Percentiles rank a stretch among this genome's conserved stretches.
Conservation (phyloP, 2,113 vertebrate genomes). For the Lepus timidus region DNA sequence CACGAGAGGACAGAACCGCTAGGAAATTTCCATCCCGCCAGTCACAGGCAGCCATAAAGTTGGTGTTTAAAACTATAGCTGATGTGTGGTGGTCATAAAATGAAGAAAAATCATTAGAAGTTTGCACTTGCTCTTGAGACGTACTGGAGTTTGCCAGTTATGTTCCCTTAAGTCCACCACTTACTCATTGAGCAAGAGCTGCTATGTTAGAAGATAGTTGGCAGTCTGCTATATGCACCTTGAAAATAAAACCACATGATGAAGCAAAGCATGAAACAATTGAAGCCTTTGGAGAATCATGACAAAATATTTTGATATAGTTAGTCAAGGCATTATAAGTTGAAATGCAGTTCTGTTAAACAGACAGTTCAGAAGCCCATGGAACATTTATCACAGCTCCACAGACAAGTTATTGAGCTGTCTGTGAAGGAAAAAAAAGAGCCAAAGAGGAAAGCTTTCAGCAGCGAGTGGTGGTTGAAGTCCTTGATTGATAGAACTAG, state of each 20-base stretch:
- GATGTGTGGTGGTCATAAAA: conserved; percentile 39
- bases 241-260: conserved; percentile 65
- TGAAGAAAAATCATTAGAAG: conserved; percentile 66
- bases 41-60: conserved; percentile 70
- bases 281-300: conserved; percentile 72
- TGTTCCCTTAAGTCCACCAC: conserved; percentile 57
- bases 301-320: conserved; percentile 79
- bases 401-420: conserved; percentile 93
- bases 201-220: conserved; percentile 58
- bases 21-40: conserved; percentile 63
- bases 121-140: conserved; percentile 41
- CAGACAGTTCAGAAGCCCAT: conserved; percentile 87
- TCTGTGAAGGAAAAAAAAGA: conserved; percentile 88
- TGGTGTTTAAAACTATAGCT: conserved; percentile 63
- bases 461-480: conserved; percentile 86
- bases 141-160: conserved; percentile 63
- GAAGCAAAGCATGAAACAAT: conserved; percentile 68
- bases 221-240: conserved; percentile 24
- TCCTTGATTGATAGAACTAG: conserved; percentile 91
- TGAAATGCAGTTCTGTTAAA: conserved; percentile 88
- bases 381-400: conserved; percentile 89
- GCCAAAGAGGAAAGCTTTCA: conserved; percentile 91
- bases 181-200: conserved; percentile 54
- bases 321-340: conserved; percentile 84
- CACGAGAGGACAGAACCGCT: conserved; percentile 60